Evolutionary conservation across 2,888 invertebrate genomes (phyloP).

Genomic region (Galeopsomyia nigrocyanea): DNA sequence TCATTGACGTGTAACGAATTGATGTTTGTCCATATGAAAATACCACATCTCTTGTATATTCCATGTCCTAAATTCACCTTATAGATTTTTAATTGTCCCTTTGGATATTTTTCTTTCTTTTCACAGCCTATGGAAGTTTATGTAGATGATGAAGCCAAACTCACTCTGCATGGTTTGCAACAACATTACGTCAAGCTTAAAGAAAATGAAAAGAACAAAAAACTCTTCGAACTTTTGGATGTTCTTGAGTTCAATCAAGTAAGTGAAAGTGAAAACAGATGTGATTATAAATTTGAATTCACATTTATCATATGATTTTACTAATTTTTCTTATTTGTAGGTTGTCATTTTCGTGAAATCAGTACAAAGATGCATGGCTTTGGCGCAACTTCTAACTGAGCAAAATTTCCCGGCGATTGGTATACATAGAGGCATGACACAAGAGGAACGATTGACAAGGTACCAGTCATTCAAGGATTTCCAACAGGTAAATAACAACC

Average conservation of each 20-base stretch:
- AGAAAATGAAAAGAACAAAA: slow-evolving; percentile 99
- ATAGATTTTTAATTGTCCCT: too few relatives aligned
- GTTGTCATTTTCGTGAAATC: slow-evolving; percentile 96
- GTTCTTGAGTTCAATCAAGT: slow-evolving; percentile 99
- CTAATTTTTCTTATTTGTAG: too few relatives aligned
- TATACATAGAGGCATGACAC: slow-evolving; percentile 97
- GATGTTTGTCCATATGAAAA: too few relatives aligned
- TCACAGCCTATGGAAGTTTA: slow-evolving; percentile 98
- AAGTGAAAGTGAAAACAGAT: slow-evolving; percentile 42
- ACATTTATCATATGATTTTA: too few relatives aligned
- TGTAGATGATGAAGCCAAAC: slow-evolving; percentile 99
- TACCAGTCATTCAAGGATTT: slow-evolving; percentile 99
- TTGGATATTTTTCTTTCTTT: background rate
- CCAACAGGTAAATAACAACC: slow-evolving; percentile 71
- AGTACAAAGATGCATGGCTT: slow-evolving; percentile 96
- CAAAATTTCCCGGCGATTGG: slow-evolving; percentile 99
- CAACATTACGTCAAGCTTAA: slow-evolving; percentile 99
- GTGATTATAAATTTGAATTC: too few relatives aligned
- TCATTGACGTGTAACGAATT: too few relatives aligned
- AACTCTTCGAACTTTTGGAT: slow-evolving; percentile 97
- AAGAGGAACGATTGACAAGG: slow-evolving; percentile 93
- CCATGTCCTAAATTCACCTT: too few relatives aligned
- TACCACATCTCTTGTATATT: too few relatives aligned
- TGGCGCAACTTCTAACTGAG: slow-evolving; percentile 93
- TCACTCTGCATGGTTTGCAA: slow-evolving; percentile 97